Evolutionary conservation across 2,888 invertebrate genomes (phyloP).

Genomic region (Coremacera marginata): DNA sequence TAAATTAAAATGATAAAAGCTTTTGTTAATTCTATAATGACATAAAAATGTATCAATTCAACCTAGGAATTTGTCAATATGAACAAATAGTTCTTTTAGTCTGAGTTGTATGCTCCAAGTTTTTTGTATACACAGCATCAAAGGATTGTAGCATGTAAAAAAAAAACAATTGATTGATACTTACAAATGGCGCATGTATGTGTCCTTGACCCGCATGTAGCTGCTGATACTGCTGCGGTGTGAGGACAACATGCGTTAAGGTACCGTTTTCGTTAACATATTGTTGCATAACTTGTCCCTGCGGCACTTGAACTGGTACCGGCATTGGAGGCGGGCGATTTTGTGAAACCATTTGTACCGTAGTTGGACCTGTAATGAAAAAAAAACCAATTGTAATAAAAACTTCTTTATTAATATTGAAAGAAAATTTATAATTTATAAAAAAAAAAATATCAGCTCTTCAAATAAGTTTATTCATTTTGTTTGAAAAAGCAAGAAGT

Average conservation of each 20-base stretch:
- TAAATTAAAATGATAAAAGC: too few relatives aligned
- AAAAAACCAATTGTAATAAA: not conserved
- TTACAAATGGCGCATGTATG: conserved; percentile 77
- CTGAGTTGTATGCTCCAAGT: too few relatives aligned
- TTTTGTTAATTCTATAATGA: too few relatives aligned
- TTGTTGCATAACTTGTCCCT: conserved; percentile 91
- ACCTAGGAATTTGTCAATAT: too few relatives aligned
- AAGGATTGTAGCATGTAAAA: not conserved
- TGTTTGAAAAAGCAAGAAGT: too few relatives aligned
- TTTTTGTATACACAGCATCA: not conserved
- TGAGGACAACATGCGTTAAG: conserved; percentile 90
- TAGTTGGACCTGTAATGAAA: conserved; percentile 78
- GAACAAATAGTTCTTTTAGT: too few relatives aligned
- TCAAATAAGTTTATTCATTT: not conserved
- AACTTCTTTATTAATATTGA: not conserved
- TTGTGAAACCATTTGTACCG: conserved; percentile 88
- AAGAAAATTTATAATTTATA: not conserved
- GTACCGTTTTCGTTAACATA: conserved; percentile 92
- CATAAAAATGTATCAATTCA: too few relatives aligned
- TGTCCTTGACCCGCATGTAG: conserved; percentile 71
- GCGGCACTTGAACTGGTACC: conserved; percentile 92
- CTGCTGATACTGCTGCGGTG: conserved; percentile 76
- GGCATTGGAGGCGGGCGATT: conserved; percentile 82
- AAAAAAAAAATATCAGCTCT: not conserved
- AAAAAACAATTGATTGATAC: conserved; percentile 58